A percentile compares a stretch with the other conserved stretches of the same genome.
Conservation (phyloP, 2,888 invertebrate species). For the Agrotis puta region DNA sequence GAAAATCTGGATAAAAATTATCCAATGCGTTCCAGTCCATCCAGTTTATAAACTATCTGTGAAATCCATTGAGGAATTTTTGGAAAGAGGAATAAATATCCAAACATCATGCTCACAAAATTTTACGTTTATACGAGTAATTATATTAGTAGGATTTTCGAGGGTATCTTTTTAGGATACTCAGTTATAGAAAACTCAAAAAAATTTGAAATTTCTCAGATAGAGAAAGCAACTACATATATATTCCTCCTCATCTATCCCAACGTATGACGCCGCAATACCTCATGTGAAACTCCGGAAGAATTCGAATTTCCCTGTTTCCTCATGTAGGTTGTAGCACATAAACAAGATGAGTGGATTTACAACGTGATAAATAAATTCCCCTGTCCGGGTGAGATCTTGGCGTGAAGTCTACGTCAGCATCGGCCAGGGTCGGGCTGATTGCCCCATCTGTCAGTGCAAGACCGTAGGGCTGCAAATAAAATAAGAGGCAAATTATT, state of each 20-base stretch:
- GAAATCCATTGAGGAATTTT: too few species aligned
- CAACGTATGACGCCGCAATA: background rate
- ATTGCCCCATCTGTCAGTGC: conserved; percentile 88
- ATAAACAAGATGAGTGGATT: conserved; percentile 82
- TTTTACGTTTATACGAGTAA: too few species aligned
- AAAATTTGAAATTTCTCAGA: too few species aligned
- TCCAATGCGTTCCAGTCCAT: too few species aligned
- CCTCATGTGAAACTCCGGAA: conserved; percentile 19
- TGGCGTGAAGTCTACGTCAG: conserved; percentile 84
- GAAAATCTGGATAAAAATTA: too few species aligned
- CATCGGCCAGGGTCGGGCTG: conserved; percentile 81
- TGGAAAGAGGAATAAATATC: too few species aligned
- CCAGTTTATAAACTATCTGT: too few species aligned
- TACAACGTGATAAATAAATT: conserved; percentile 88
- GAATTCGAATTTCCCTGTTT: conserved; percentile 19
- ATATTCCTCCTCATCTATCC: background rate
- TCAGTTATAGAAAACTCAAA: background rate
- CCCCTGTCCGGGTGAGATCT: conserved; percentile 76
- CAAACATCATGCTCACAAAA: too few species aligned
- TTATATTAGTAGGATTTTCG: too few species aligned
- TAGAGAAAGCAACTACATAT: background rate
- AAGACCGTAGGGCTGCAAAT: conserved; percentile 79
- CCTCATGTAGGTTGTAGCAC: conserved; percentile 60
- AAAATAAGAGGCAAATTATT: conserved; percentile 83
- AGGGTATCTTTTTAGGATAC: too few species aligned